These are phyloP conservation scores for Pandemis heparana DNA, from an alignment of 2,888 invertebrate species.

Conservation along the genomic window DNA sequence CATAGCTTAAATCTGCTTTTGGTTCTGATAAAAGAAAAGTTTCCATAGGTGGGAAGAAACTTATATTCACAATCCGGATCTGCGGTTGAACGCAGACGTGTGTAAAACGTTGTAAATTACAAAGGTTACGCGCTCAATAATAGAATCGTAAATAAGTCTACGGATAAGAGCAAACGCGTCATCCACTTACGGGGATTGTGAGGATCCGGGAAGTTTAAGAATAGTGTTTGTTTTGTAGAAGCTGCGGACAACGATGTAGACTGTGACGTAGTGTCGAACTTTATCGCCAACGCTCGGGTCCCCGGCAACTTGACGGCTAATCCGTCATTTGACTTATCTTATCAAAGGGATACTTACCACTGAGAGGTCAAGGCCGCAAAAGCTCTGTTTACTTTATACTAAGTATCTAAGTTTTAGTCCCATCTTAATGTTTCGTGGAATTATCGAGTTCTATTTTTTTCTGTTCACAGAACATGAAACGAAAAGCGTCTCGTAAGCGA, in stretches of 20 bases:
- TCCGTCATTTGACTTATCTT: slow-evolving; percentile 38
- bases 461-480: not conserved
- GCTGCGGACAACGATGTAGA: not conserved
- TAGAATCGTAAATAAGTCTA: not conserved
- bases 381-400: not conserved
- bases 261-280: slow-evolving; percentile 12
- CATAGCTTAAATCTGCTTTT: not conserved
- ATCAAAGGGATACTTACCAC: slow-evolving; percentile 19
- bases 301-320: slow-evolving; percentile 26
- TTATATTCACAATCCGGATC: not conserved
- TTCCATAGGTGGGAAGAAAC: not conserved
- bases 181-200: slow-evolving; percentile 5
- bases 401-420: not conserved
- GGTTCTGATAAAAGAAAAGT: not conserved
- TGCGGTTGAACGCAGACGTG: not conserved
- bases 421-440: not conserved
- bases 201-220: not conserved
- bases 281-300: not conserved
- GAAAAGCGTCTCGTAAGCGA: not conserved
- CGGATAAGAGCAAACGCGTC: slow-evolving; percentile 5
- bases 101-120: not conserved
- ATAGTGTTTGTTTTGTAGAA: slow-evolving; percentile 7
- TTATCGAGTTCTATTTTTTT: not conserved
- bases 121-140: not conserved
- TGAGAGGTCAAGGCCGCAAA: slow-evolving; percentile 28